Evolutionary conservation across 2,113 vertebrate species (phyloP).

Genomic region (Lamprotornis superbus): DNA sequence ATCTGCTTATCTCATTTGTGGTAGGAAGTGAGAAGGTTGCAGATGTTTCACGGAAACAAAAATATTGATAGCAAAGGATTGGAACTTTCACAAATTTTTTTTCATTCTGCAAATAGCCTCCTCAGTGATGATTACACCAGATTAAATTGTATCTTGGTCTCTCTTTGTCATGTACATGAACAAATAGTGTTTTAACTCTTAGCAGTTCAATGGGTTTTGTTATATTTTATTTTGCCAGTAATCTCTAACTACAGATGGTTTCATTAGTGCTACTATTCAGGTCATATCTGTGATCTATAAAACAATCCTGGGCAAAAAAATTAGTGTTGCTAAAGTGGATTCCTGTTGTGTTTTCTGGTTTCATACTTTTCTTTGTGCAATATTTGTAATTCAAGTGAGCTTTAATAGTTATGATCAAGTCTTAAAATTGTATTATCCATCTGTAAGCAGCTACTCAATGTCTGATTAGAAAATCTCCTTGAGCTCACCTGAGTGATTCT

Average conservation of each 20-base stretch:
- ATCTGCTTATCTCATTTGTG: background rate
- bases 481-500: background rate
- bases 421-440: background rate
- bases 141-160: background rate
- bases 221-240: background rate
- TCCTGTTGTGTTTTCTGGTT: background rate
- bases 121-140: background rate
- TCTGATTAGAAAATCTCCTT: background rate
- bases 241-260: background rate
- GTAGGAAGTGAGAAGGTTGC: background rate
- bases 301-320: background rate
- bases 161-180: background rate
- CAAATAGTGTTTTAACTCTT: background rate
- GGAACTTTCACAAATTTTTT: background rate
- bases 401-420: background rate
- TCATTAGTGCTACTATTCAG: background rate
- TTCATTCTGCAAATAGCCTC: background rate
- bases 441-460: background rate
- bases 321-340: background rate
- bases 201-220: background rate
- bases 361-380: background rate
- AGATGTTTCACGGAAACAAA: background rate
- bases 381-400: background rate
- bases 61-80: background rate
- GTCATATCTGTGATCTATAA: background rate